Conservation (phyloP, 2,113 vertebrate species). For the Ardeotis arabs region DNA sequence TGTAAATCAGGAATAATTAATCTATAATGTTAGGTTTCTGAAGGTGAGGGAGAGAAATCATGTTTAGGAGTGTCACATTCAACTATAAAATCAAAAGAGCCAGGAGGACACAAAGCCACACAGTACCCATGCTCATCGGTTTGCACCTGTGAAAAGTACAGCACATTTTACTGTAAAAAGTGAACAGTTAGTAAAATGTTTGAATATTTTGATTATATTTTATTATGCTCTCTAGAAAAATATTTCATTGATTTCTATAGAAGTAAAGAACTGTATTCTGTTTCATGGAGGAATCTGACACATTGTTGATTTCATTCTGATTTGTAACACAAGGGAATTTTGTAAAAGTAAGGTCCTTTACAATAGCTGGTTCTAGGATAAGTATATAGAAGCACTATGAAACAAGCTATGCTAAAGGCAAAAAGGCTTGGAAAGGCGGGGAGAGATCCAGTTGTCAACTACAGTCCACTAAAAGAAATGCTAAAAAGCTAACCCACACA, state of each 20-base stretch:
- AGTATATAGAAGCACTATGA: background rate
- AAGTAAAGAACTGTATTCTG: background rate
- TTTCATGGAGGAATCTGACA: background rate
- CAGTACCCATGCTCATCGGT: fast-evolving
- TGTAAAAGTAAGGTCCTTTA: background rate
- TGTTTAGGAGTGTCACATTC: background rate
- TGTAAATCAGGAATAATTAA: background rate
- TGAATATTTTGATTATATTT: background rate
- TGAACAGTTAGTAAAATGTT: background rate
- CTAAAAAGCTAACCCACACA: background rate
- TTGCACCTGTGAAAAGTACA: background rate
- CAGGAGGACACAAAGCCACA: background rate
- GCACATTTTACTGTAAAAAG: background rate
- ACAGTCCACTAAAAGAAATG: background rate
- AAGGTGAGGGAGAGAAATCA: background rate
- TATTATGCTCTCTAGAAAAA: background rate
- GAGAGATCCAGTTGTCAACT: background rate
- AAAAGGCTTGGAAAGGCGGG: background rate
- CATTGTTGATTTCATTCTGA: background rate
- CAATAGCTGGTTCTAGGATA: background rate
- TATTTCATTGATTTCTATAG: background rate
- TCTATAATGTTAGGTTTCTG: background rate
- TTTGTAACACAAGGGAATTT: background rate
- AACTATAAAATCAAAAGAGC: background rate
- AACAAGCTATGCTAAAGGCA: background rate